Evolutionary conservation across 2,797 vertebrate genomes (phyloP).

Genomic region (Sternotherus odoratus): DNA sequence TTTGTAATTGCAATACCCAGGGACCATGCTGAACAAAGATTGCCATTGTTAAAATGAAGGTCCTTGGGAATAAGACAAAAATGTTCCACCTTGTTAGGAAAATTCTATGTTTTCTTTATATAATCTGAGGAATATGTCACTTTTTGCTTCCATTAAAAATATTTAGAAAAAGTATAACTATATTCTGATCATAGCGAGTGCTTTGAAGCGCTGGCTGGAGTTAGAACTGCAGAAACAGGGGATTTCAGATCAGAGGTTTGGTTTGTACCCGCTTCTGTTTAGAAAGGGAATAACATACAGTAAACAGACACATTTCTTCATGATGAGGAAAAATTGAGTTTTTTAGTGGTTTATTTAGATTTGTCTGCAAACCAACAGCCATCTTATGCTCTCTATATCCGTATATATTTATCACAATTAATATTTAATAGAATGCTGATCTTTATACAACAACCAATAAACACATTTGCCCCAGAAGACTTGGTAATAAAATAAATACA

Average conservation of each 20-base stretch:
- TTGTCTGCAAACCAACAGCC: neutral
- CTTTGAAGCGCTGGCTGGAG: neutral
- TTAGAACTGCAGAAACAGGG: neutral
- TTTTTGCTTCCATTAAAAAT: neutral
- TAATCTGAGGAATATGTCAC: neutral
- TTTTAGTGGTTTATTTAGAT: neutral
- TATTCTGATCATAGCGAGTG: neutral
- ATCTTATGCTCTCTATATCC: too few species aligned
- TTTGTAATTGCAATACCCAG: neutral
- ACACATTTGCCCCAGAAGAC: too few species aligned
- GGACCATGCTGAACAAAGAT: neutral
- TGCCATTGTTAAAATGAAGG: neutral
- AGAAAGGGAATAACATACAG: neutral
- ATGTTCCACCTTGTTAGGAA: neutral
- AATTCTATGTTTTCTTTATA: neutral
- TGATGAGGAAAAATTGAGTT: neutral
- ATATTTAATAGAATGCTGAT: too few species aligned
- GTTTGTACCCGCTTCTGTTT: neutral
- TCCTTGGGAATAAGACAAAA: neutral
- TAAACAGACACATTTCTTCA: neutral
- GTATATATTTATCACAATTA: too few species aligned
- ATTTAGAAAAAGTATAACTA: neutral
- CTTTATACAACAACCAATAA: too few species aligned
- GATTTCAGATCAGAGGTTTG: neutral
- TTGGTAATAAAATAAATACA: too few species aligned